Percentiles rank a stretch among this genome's conserved stretches.
phyloP scores from a whole-genome alignment of 2,113 vertebrate species.

The Archocentrus centrarchus region DNA sequence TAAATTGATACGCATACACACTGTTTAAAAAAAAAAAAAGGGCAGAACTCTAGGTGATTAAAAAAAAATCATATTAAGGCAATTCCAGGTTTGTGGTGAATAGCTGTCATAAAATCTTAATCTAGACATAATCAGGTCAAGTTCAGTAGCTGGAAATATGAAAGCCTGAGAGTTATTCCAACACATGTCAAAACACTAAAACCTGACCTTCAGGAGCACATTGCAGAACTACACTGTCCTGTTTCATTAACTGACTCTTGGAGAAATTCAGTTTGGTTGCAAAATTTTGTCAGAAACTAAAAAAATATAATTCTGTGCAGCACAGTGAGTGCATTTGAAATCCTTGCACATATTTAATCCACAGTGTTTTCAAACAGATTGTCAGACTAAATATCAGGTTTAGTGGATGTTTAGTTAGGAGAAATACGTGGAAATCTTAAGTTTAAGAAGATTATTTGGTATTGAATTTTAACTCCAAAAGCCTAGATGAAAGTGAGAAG shows the following conservation, averaged over 20 bases:
- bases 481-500: conserved; percentile 90
- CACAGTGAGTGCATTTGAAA: not conserved
- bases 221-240: not conserved
- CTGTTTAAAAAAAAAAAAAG: not conserved
- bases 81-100: not conserved
- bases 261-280: not conserved
- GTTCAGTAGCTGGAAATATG: not conserved
- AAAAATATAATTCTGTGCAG: not conserved
- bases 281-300: not conserved
- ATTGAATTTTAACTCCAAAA: conserved; percentile 48
- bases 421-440: not conserved
- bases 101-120: not conserved
- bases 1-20: not conserved
- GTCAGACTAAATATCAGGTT: conserved; percentile 3
- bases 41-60: not conserved
- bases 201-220: conserved; percentile 1
- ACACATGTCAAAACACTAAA: conserved; percentile 40
- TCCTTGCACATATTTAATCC: not conserved
- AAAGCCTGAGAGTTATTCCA: conserved; percentile 26
- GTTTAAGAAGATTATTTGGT: not conserved
- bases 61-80: not conserved
- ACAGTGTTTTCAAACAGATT: not conserved
- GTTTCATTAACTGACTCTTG: not conserved
- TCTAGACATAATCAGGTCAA: conserved; percentile 15
- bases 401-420: not conserved